Evolutionary conservation across 2,888 invertebrate genomes (phyloP), one percentile per base, ranked within the genome.

Genomic region (Drosophila meridiana): DNA sequence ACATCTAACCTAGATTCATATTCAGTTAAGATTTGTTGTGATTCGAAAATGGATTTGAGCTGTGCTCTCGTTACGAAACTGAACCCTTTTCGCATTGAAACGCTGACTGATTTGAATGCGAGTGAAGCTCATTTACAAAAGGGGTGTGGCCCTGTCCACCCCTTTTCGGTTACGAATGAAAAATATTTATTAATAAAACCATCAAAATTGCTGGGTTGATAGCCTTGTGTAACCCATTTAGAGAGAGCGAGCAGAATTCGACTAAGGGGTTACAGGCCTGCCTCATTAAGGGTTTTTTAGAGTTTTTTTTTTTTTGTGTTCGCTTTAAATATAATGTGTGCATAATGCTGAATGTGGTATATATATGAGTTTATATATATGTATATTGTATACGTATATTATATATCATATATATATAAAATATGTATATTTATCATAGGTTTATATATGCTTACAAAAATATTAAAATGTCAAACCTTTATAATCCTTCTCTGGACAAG

Each of bases 171-270:
- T 55, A 47, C 52, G 38, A 76, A 72, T 71, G 65, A 66, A 79
- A 76, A 79, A 73, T 77, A 40, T 82, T 83, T 82, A 82, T 82
- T 82, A 82, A 77, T 79, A 67, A 73, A 64, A 74, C 50, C 68
- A 74, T 77, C 63, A 69, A 50, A 73, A 76, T 60, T 76, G 69
- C 72, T 67, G 64, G 71, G 62, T 58, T 67, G 53, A 75, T 71
- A 71, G 60, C 71, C 75, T 60, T 53, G 53, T 47, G 59, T 58
- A 68, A 53, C 43, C 55, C 59, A 74, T 57, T 68, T 52, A 52
- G 7, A 57, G 20, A 43, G 45, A 11, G 14, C 8, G 14, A 32
- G 14, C 28, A n/a, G 45, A n/a, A 47, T 36, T 38, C 30, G 42
- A 65, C 45, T 8, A 30, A 56, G 58, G 74, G 69, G 40, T 57